Evolutionary conservation across 1,140 invertebrate species (phyloP).

Genomic region (Diachasma alloeum): DNA sequence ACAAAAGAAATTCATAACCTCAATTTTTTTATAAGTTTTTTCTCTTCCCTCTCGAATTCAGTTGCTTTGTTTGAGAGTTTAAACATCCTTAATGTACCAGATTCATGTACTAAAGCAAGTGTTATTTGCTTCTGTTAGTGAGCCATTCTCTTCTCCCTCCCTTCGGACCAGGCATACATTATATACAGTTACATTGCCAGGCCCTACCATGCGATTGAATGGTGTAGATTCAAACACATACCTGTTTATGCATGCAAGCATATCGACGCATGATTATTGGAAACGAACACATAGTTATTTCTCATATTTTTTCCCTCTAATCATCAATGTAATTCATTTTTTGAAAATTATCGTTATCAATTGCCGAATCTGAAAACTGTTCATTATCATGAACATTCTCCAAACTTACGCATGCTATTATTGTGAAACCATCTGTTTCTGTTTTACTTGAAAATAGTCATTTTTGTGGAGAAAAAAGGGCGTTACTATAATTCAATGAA

Average conservation of each 20-base stretch:
- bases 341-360: too few relatives aligned
- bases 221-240: slow-evolving; percentile 11
- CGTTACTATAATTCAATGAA: not conserved
- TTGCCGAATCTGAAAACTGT: too few relatives aligned
- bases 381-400: too few relatives aligned
- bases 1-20: not conserved
- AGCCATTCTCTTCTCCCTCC: slow-evolving; percentile 33
- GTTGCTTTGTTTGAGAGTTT: not conserved
- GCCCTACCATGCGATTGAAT: not conserved
- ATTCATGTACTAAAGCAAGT: slow-evolving; percentile 23
- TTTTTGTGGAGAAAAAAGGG: too few relatives aligned
- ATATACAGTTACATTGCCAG: slow-evolving; percentile 30
- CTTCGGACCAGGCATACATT: not conserved
- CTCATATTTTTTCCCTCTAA: not conserved
- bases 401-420: too few relatives aligned
- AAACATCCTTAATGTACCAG: slow-evolving; percentile 17
- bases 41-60: not conserved
- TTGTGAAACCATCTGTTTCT: too few relatives aligned
- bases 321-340: too few relatives aligned
- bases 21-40: not conserved
- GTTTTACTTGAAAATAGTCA: too few relatives aligned
- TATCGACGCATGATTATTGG: not conserved
- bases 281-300: not conserved
- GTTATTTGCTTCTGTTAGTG: slow-evolving; percentile 36
- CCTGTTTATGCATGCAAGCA: not conserved